Conservation (phyloP, 2,888 invertebrate genomes). For the Pemphredon lugubris region DNA sequence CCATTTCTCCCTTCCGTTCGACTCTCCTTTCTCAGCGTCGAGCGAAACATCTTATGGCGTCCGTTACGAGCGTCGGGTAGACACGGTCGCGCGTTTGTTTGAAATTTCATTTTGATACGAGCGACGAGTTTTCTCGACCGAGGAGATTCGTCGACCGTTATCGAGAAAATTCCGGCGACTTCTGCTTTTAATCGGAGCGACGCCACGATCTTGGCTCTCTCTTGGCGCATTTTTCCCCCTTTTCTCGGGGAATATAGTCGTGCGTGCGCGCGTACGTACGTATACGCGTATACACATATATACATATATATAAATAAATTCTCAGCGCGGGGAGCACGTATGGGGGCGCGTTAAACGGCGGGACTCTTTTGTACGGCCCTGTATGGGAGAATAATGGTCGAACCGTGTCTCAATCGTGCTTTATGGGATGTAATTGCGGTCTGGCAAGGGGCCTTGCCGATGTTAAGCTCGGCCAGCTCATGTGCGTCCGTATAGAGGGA, state of each 20-base stretch:
- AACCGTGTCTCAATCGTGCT: constrained; percentile 78
- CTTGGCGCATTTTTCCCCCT: constrained; percentile 26
- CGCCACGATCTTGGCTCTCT: not conserved
- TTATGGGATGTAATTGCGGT: constrained; percentile 77
- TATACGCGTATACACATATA: constrained; percentile 14
- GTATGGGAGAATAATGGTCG: constrained; percentile 76
- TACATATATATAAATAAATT: constrained; percentile 27
- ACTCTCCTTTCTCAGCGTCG: not conserved
- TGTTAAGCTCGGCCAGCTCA: constrained; percentile 66
- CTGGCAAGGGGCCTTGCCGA: constrained; percentile 69
- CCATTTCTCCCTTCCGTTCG: not conserved
- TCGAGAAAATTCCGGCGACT: not conserved
- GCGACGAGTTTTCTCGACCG: not conserved
- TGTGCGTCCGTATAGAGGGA: constrained; percentile 32
- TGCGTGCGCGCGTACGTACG: not conserved
- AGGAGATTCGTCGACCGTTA: not conserved
- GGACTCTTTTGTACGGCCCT: constrained; percentile 67
- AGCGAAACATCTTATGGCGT: no score
- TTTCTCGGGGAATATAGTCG: constrained; percentile 7
- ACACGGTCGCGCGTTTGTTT: not conserved
- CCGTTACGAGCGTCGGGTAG: not conserved
- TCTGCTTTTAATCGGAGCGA: not conserved
- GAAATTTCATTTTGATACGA: not conserved
- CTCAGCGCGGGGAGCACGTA: constrained; percentile 29
- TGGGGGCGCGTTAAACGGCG: constrained; percentile 63